These are phyloP conservation scores for Nematopogon swammerdamellus DNA, from an alignment of 2,888 invertebrate species.

Conservation along the genomic window DNA sequence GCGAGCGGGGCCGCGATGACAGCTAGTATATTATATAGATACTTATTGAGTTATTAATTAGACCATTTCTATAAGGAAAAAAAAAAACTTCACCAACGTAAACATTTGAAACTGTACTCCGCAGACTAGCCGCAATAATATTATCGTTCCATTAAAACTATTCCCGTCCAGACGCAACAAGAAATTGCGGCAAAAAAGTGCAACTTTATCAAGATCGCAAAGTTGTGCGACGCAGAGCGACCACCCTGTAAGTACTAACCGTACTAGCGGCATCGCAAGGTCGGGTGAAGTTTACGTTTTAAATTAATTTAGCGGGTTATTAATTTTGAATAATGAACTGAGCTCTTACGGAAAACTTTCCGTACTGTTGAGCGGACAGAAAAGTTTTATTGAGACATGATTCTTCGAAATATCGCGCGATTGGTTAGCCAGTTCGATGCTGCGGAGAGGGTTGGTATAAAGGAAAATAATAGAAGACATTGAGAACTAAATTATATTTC, in stretches of 20 bases:
- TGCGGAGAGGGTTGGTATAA: no score
- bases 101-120: no score
- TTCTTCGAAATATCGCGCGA: background rate
- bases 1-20: no score
- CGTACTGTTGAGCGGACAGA: background rate
- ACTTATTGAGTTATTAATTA: no score
- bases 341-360: slow-evolving; percentile 14
- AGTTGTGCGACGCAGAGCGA: slow-evolving; percentile 8
- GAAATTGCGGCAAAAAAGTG: background rate
- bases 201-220: background rate
- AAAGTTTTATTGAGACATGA: background rate
- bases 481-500: no score
- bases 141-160: background rate
- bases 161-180: background rate
- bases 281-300: slow-evolving; percentile 37
- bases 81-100: no score
- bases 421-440: no score
- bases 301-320: slow-evolving; percentile 51
- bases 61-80: no score
- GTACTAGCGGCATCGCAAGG: slow-evolving; percentile 24
- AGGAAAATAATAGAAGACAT: no score
- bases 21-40: no score
- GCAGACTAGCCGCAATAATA: background rate
- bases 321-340: slow-evolving; percentile 49
- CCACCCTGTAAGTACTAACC: slow-evolving; percentile 29